Evolutionary conservation across 2,113 vertebrate species (phyloP).

Genomic region (Centropus unirufus): DNA sequence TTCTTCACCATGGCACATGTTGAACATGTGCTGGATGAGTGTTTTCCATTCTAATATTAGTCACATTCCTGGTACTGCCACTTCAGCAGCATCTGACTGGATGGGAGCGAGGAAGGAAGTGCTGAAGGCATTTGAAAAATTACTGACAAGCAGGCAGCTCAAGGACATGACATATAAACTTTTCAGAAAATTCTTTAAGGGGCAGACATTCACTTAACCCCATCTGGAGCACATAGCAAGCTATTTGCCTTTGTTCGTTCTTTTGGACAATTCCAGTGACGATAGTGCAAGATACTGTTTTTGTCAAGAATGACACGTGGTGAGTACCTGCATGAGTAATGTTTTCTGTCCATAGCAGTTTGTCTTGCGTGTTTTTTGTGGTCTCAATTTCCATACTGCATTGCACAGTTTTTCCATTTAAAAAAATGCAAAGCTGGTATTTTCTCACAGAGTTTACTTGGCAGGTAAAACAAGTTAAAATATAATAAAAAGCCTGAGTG

Average conservation of each 20-base stretch:
- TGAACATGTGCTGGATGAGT: neutral
- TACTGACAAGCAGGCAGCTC: neutral
- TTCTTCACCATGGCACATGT: neutral
- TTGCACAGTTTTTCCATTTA: neutral
- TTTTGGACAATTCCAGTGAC: neutral
- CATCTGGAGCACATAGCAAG: slow-evolving; percentile 2
- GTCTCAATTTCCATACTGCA: neutral
- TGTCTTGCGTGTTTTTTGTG: neutral
- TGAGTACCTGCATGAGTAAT: slow-evolving; percentile 36
- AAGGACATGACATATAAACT: slow-evolving; percentile 32
- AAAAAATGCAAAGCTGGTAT: neutral
- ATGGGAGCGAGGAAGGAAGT: neutral
- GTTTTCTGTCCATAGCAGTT: neutral
- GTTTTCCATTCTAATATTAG: neutral
- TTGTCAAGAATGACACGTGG: neutral
- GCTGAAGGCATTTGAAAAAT: slow-evolving; percentile 6
- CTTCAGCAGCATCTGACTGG: slow-evolving; percentile 5
- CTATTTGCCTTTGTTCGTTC: neutral
- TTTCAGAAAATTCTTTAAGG: slow-evolving; percentile 16
- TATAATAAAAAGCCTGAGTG: neutral
- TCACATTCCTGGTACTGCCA: neutral
- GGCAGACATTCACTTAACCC: slow-evolving; percentile 7
- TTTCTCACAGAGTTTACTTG: neutral
- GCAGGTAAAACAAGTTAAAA: neutral
- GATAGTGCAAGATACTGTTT: neutral